Evolutionary conservation across 2,797 vertebrate genomes (phyloP).

Genomic region (Periparus ater): DNA sequence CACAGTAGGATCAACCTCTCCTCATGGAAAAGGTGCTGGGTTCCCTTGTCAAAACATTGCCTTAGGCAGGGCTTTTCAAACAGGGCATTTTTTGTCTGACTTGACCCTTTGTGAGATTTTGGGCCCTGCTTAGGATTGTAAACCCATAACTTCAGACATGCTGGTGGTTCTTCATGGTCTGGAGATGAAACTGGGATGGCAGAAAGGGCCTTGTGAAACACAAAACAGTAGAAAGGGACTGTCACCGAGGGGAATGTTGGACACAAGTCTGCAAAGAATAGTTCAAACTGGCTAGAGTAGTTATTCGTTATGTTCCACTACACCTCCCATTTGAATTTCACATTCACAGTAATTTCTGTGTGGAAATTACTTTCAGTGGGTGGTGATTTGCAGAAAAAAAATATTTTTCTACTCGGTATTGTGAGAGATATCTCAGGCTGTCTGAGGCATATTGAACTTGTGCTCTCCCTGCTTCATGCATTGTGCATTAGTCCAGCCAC

Average conservation of each 20-base stretch:
- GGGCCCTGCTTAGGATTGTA: not conserved
- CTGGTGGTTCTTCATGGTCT: not conserved
- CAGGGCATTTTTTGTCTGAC: not conserved
- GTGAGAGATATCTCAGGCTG: not conserved
- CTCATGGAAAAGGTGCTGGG: not conserved
- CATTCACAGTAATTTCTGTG: not conserved
- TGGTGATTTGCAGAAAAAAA: not conserved
- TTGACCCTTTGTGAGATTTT: not conserved
- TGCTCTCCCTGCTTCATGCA: not conserved
- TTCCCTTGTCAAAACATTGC: not conserved
- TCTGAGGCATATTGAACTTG: not conserved
- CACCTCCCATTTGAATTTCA: not conserved
- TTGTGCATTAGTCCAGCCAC: not conserved
- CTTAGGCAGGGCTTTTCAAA: not conserved
- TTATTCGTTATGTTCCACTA: not conserved
- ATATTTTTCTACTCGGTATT: not conserved
- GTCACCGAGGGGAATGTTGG: not conserved
- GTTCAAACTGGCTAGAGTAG: not conserved
- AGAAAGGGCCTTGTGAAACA: not conserved
- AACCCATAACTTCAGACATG: not conserved
- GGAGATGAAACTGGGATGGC: not conserved
- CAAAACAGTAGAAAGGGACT: not conserved
- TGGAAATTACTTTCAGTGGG: not conserved
- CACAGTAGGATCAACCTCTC: not conserved
- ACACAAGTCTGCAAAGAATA: not conserved